phyloP scores from a whole-genome alignment of 1,140 invertebrate genomes.

The Drosophila parabipectinata region DNA sequence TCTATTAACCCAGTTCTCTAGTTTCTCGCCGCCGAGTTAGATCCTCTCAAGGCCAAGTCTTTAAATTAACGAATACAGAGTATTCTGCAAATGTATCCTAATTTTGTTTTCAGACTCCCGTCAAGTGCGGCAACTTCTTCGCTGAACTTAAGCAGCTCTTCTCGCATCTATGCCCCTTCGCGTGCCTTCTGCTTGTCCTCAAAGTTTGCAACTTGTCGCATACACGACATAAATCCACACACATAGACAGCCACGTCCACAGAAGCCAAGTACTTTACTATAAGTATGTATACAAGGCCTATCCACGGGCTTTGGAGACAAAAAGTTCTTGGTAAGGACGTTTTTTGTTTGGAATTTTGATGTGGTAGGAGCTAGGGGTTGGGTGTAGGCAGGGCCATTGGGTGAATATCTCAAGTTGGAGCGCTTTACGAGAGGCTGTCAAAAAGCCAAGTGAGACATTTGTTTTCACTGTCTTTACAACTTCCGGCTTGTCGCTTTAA shows the following conservation, averaged over 20 bases:
- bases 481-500: conserved; percentile 59
- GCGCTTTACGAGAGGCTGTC: conserved; percentile 51
- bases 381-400: conserved; percentile 26
- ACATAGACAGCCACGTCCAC: conserved; percentile 13
- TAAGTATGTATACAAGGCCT: conserved; percentile 49
- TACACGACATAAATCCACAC: conserved; percentile 68
- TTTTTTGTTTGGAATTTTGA: conserved; percentile 34
- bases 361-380: background rate
- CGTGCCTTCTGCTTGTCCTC: conserved; percentile 9
- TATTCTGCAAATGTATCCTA: conserved; percentile 24
- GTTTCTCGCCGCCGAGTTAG: background rate
- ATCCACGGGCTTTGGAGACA: conserved; percentile 40
- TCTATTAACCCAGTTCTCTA: conserved; percentile 26
- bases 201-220: conserved; percentile 60
- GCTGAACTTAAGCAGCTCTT: conserved; percentile 32
- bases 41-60: conserved; percentile 10
- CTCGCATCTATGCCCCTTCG: conserved; percentile 30
- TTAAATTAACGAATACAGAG: conserved; percentile 36
- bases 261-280: conserved; percentile 5
- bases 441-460: conserved; percentile 72
- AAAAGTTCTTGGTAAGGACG: conserved; percentile 53
- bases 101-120: conserved; percentile 23
- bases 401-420: conserved; percentile 20
- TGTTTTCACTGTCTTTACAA: conserved; percentile 72
- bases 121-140: conserved; percentile 38